These are phyloP conservation scores for Scaptomyza cyrtandrae DNA, from an alignment of 2,888 invertebrate species.

Conservation along the genomic window DNA sequence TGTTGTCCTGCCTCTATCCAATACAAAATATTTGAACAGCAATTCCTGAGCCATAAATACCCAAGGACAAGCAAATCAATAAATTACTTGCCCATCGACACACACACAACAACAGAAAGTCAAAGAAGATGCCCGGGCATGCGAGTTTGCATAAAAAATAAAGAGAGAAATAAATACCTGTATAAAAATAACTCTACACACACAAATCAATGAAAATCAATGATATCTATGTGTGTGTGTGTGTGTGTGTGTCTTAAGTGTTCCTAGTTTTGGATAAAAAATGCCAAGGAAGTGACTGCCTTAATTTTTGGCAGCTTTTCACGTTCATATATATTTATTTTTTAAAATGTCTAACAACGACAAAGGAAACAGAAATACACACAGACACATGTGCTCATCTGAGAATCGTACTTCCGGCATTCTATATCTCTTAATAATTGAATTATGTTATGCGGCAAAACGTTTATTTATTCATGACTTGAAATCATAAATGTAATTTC, in stretches of 20 bases:
- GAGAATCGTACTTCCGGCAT: constrained; percentile 15
- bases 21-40: constrained; percentile 5
- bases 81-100: constrained; percentile 35
- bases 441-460: constrained; percentile 66
- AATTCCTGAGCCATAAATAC: constrained; percentile 30
- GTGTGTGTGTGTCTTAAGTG: constrained; percentile 44
- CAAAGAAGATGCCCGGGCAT: constrained; percentile 10
- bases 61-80: constrained; percentile 50
- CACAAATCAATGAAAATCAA: constrained; percentile 74
- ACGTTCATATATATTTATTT: constrained; percentile 2
- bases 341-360: constrained; percentile 41
- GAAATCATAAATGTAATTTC: constrained; percentile 63
- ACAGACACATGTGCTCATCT: not conserved
- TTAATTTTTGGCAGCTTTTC: constrained; percentile 33
- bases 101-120: not conserved
- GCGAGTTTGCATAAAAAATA: constrained; percentile 1
- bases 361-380: constrained; percentile 1
- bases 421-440: constrained; percentile 55
- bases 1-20: not conserved
- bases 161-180: constrained; percentile 22
- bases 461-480: constrained; percentile 74
- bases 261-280: constrained; percentile 9
- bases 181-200: constrained; percentile 63
- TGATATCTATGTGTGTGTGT: constrained; percentile 46
- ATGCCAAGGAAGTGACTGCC: not conserved